phyloP scores from a whole-genome alignment of 2,113 vertebrate species.

The Pygoscelis adeliae region DNA sequence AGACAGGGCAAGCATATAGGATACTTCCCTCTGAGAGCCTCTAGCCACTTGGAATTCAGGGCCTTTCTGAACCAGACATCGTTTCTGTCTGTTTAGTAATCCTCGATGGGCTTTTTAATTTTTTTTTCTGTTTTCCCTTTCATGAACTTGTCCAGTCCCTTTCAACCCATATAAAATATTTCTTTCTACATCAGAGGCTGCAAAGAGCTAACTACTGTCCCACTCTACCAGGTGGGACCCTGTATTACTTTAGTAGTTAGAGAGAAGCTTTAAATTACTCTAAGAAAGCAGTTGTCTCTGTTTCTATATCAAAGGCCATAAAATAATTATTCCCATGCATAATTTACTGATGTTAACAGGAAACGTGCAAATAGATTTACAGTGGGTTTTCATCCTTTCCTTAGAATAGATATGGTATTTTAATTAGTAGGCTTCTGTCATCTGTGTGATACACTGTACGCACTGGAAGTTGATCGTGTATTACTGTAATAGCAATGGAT shows the following conservation, averaged over 20 bases:
- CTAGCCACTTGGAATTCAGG: neutral
- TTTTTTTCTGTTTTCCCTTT: neutral
- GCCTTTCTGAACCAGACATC: neutral
- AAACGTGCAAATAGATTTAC: neutral
- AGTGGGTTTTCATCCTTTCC: neutral
- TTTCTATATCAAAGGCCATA: neutral
- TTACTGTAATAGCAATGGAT: neutral
- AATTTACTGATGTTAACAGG: neutral
- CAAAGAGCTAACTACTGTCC: neutral
- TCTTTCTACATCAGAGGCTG: neutral
- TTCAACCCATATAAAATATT: neutral
- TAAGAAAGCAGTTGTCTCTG: neutral
- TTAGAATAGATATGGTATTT: neutral
- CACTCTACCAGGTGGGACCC: neutral
- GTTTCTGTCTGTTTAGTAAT: neutral
- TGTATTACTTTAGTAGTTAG: neutral
- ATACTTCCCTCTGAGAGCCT: neutral
- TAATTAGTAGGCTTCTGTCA: neutral
- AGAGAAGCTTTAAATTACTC: neutral
- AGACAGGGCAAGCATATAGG: neutral
- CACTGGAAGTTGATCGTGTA: neutral
- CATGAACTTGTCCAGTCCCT: neutral
- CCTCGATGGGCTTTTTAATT: fast-evolving
- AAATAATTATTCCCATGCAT: neutral
- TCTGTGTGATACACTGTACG: neutral